phyloP scores from a whole-genome alignment of 1,140 invertebrate genomes.

The Brachionus koreanus region DNA sequence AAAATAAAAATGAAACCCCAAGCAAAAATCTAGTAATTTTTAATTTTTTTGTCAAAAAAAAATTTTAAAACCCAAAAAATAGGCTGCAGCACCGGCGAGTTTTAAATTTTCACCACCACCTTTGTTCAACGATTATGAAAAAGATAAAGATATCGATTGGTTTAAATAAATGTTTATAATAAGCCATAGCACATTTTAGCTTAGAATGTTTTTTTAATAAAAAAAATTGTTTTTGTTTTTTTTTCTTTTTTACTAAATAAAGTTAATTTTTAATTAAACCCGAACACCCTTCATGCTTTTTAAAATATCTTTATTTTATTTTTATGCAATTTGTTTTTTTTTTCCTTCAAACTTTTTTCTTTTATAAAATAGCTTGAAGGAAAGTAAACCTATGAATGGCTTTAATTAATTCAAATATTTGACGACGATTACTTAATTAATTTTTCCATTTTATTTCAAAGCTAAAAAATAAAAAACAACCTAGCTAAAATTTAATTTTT shows the following conservation, averaged over 20 bases:
- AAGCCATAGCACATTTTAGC: neutral
- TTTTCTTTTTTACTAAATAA: neutral
- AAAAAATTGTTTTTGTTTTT: neutral
- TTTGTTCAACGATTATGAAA: conserved; percentile 28
- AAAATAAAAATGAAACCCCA: conserved; percentile 5
- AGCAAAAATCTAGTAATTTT: conserved; percentile 17
- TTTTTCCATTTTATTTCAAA: too few relatives aligned
- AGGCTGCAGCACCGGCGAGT: neutral
- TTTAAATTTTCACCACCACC: conserved; percentile 44
- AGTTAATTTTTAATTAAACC: neutral
- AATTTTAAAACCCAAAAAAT: neutral
- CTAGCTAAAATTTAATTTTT: too few relatives aligned
- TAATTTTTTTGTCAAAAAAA: neutral
- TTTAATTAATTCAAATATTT: too few relatives aligned
- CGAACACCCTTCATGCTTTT: neutral
- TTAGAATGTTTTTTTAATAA: neutral
- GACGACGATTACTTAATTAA: too few relatives aligned
- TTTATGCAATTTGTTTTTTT: neutral
- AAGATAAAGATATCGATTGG: conserved; percentile 39
- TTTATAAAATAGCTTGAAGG: neutral
- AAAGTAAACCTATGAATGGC: neutral
- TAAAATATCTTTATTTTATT: neutral
- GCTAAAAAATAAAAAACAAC: too few relatives aligned
- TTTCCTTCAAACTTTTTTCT: neutral
- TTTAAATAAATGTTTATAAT: conserved; percentile 21